phyloP scores from a whole-genome alignment of 2,113 vertebrate genomes.

The Lophura nycthemera region DNA sequence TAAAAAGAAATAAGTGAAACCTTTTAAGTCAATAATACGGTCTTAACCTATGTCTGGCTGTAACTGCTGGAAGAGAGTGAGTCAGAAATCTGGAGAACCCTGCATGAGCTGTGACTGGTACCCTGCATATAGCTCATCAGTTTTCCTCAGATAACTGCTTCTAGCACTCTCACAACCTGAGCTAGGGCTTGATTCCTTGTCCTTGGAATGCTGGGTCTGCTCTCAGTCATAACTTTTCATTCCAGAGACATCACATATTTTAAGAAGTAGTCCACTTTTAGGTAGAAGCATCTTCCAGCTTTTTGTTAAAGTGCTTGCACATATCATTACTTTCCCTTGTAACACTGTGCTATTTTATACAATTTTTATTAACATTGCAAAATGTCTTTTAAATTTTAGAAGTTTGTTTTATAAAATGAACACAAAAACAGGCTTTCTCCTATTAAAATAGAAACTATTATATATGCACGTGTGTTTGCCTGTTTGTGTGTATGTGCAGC shows the following conservation, averaged over 20 bases:
- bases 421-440: not conserved
- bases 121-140: not conserved
- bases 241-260: not conserved
- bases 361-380: not conserved
- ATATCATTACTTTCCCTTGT: not conserved
- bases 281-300: not conserved
- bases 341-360: not conserved
- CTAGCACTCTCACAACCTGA: not conserved
- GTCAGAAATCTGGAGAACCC: not conserved
- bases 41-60: not conserved
- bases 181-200: not conserved
- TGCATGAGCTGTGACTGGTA: not conserved
- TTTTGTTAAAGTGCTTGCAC: not conserved
- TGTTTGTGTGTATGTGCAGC: not conserved
- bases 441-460: not conserved
- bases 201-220: not conserved
- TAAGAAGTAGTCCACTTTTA: not conserved
- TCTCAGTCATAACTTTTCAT: not conserved
- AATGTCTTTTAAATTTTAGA: not conserved
- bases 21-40: not conserved
- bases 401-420: not conserved
- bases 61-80: not conserved
- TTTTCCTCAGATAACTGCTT: not conserved
- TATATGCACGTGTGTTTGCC: fast-evolving
- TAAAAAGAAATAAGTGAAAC: not conserved